phyloP scores from a whole-genome alignment of 2,113 vertebrate species.

The Lagopus muta region DNA sequence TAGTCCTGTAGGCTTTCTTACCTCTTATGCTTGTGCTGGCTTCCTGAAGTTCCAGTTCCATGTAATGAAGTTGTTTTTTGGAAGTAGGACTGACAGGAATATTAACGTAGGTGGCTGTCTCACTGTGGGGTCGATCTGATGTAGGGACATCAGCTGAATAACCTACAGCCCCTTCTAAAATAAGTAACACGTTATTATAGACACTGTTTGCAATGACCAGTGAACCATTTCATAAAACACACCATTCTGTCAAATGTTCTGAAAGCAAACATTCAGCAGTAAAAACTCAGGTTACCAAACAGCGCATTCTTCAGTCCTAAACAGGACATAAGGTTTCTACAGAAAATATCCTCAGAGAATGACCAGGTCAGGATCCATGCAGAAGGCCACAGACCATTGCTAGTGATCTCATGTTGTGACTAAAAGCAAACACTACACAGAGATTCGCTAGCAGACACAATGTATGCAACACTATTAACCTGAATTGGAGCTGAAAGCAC shows the following conservation, averaged over 20 bases:
- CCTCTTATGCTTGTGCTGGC: constrained; percentile 78
- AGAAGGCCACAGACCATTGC: background rate
- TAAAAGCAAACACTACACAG: background rate
- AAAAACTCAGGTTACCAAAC: background rate
- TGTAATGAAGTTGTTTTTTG: constrained; percentile 85
- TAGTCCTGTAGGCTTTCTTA: constrained; percentile 25
- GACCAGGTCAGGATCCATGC: background rate
- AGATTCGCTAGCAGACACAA: background rate
- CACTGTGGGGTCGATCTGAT: constrained; percentile 74
- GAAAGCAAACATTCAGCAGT: background rate
- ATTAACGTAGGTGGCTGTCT: constrained; percentile 83
- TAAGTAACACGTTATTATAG: background rate
- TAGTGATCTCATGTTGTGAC: background rate
- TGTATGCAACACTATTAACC: background rate
- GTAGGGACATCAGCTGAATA: constrained; percentile 73
- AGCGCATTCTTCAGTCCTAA: background rate
- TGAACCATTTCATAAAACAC: background rate
- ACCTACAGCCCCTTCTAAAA: constrained; percentile 71
- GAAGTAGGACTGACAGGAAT: constrained; percentile 84
- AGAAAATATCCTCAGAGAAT: background rate
- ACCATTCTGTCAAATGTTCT: background rate
- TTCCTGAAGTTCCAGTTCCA: constrained; percentile 85
- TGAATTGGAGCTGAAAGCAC: too few species aligned
- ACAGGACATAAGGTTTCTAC: background rate
- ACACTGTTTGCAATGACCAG: background rate